Evolutionary conservation across 2,113 vertebrate species (phyloP).

Genomic region (Promerops cafer): DNA sequence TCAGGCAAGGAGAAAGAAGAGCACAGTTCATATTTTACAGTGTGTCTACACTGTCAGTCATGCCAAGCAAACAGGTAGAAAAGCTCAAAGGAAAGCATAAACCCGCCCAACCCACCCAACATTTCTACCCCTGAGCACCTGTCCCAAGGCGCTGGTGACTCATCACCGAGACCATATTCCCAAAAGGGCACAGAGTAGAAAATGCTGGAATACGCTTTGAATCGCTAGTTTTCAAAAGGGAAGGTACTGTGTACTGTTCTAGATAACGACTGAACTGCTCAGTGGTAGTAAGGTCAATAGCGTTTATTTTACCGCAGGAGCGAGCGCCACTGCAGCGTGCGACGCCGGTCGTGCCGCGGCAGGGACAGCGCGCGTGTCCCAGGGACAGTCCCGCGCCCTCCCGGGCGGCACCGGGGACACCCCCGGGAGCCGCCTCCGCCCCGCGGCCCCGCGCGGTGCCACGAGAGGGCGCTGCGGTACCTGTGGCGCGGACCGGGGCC

Average conservation of each 20-base stretch:
- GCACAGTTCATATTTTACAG: neutral
- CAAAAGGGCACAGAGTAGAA: neutral
- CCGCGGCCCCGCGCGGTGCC: neutral
- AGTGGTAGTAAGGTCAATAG: accelerated
- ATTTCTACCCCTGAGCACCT: neutral
- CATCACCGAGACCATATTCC: accelerated
- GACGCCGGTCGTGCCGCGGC: accelerated
- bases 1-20: neutral
- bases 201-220: neutral
- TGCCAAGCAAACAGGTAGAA: neutral
- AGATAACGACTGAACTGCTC: too few species aligned
- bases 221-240: neutral
- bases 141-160: neutral
- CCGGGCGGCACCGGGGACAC: neutral
- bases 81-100: neutral
- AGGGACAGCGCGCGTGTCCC: accelerated
- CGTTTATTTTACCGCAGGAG: neutral
- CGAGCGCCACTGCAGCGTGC: accelerated
- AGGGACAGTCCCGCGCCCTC: accelerated
- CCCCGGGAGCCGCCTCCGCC: neutral
- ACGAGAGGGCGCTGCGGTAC: neutral
- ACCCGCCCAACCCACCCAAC: accelerated
- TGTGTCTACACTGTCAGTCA: neutral
- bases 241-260: neutral
- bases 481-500: neutral